Evolutionary conservation across 2,888 invertebrate species (phyloP), one percentile per base, ranked within the genome.

Genomic region (Pristionchus mayeri): DNA sequence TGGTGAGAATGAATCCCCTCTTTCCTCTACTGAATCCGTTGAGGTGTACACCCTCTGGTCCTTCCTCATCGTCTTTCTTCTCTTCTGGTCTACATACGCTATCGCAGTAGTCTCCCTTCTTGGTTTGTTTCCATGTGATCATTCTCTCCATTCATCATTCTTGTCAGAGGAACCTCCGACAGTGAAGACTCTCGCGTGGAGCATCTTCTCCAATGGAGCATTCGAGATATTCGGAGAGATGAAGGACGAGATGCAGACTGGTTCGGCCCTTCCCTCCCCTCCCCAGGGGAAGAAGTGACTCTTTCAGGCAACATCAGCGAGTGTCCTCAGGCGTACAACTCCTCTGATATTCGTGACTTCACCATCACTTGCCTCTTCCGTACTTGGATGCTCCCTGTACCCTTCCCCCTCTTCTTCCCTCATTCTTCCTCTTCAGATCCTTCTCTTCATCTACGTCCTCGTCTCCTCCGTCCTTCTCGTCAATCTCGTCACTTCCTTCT

Each of bases 221-320:
- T 89, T 89, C 78, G 89, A 89, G 44, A 89, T 89, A 52, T 89
- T 89, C 78, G 89, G 89, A 78, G 89, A 89, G 82, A 85, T 88
- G 3, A 86, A 86, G 27, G 87, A 89, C 11, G 87, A 89, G 13
- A 87, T 87, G 78, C 87, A 87, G 44, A 34, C 84, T 57, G 89
- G 88, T 85, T 30, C 18, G 21, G n/a, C n/a, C n/a, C n/a, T 16
- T 4, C 27, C 4, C 13, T 37, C 16, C 16, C n/a, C n/a, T 67
- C 16, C 21, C 16, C 34, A 67, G 44, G 13, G 44, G 13, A 13
- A 44, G 44, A 13, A 44, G 6, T 44, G 6, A 40, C n/a, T 54
- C 30, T 57, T 18, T 48, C 78, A 87, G 87, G 87, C 57, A 84
- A 76, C 18, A 85, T 88, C 63, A 83, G 82, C 13, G 86, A 86